These are phyloP conservation scores for Arctia plantaginis DNA, from an alignment of 2,888 invertebrate species.

Conservation along the genomic window DNA sequence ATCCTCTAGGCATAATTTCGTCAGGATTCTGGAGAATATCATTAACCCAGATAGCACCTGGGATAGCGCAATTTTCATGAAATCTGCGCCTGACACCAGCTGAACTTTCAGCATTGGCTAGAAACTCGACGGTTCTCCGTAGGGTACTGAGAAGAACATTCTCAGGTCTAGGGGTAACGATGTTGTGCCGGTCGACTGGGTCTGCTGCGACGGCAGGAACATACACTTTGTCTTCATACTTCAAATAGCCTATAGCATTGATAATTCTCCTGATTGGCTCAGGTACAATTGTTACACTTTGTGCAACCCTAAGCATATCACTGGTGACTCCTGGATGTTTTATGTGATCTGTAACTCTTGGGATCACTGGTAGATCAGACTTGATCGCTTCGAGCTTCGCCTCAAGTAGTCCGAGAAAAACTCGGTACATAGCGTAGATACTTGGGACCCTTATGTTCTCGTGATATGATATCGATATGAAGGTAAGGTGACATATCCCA, in stretches of 20 bases:
- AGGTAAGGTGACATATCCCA: too few species aligned
- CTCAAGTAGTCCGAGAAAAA: background rate
- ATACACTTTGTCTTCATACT: constrained; percentile 2
- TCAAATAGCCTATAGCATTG: background rate
- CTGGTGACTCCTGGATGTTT: background rate
- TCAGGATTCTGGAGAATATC: background rate
- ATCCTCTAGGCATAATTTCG: background rate
- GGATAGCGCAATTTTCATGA: background rate
- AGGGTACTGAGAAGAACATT: background rate
- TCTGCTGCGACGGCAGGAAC: background rate
- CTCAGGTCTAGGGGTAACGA: background rate
- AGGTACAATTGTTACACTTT: background rate
- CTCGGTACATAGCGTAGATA: background rate
- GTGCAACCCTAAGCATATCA: background rate
- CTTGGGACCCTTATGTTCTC: background rate
- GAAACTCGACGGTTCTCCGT: background rate
- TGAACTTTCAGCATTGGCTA: background rate
- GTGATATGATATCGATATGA: background rate
- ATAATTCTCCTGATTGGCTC: background rate
- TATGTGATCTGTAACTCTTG: background rate
- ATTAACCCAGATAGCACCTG: background rate
- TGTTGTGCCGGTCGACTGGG: background rate
- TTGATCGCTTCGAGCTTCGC: background rate
- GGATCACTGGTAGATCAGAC: background rate
- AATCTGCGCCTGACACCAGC: background rate